A percentile compares a stretch with the other conserved stretches of the same genome.
Evolutionary conservation across 2,797 vertebrate species (phyloP).

Genomic region (Podarcis siculus): DNA sequence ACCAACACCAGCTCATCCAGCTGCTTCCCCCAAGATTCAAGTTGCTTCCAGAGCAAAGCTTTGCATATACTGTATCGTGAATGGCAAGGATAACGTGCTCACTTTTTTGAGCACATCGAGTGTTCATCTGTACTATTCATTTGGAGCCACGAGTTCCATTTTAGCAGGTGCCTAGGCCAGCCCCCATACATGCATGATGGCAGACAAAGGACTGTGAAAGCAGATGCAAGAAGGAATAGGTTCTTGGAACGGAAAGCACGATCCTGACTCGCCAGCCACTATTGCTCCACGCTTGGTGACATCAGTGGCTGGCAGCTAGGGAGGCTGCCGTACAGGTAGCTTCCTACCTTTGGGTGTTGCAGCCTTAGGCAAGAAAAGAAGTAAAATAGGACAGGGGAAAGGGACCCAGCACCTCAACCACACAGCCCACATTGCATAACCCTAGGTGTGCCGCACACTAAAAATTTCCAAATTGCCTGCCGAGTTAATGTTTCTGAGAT

Average conservation of each 20-base stretch:
- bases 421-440: not conserved
- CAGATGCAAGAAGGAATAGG: not conserved
- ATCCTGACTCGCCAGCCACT: not conserved
- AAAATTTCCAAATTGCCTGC: not conserved
- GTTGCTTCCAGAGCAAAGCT: not conserved
- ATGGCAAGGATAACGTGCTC: not conserved
- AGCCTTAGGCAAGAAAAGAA: not conserved
- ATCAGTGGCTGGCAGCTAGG: not conserved
- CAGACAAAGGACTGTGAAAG: not conserved
- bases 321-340: not conserved
- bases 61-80: not conserved
- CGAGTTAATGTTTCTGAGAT: too few relatives aligned
- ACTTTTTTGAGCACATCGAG: not conserved
- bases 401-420: not conserved
- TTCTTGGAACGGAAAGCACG: not conserved
- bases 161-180: not conserved
- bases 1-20: not conserved
- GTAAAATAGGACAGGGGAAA: not conserved
- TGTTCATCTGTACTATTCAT: not conserved
- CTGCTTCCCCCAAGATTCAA: not conserved
- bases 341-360: too few relatives aligned
- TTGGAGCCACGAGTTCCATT: not conserved
- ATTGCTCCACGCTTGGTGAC: not conserved
- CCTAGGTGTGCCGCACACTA: not conserved
- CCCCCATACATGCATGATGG: not conserved